phyloP scores from a whole-genome alignment of 2,888 invertebrate genomes.

The Catocala fraxini region DNA sequence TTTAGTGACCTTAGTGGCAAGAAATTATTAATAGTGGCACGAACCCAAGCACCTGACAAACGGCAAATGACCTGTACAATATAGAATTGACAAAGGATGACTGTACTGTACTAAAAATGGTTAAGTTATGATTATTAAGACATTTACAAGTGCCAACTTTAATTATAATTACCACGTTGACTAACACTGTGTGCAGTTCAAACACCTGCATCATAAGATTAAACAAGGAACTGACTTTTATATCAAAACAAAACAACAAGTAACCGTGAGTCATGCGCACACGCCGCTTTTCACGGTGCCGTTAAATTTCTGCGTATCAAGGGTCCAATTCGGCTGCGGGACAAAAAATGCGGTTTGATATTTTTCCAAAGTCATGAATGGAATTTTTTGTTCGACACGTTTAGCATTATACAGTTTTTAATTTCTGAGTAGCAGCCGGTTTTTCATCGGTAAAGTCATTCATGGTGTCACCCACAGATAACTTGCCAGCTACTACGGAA shows the following conservation, averaged over 20 bases:
- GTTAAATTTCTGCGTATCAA: conserved; percentile 6
- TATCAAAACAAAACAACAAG: conserved; percentile 30
- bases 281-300: background rate
- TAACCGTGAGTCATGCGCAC: conserved; percentile 13
- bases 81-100: no score
- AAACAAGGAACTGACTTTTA: conserved; percentile 30
- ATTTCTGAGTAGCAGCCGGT: no score
- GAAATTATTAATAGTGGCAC: no score
- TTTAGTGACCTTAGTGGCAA: no score
- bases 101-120: no score
- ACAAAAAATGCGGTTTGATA: conserved; percentile 6
- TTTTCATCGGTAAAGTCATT: no score
- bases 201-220: conserved; percentile 23
- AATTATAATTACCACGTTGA: conserved; percentile 11
- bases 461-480: no score
- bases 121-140: no score
- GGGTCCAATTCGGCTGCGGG: background rate
- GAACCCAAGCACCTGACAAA: no score
- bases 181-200: conserved; percentile 27
- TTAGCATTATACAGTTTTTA: no score
- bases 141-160: background rate
- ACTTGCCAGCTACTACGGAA: no score
- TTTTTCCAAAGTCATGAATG: conserved; percentile 2
- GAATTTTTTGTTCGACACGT: conserved; percentile 1
- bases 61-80: no score